Conservation (phyloP, 2,888 invertebrate species). For the Oligia fasciuncula region DNA sequence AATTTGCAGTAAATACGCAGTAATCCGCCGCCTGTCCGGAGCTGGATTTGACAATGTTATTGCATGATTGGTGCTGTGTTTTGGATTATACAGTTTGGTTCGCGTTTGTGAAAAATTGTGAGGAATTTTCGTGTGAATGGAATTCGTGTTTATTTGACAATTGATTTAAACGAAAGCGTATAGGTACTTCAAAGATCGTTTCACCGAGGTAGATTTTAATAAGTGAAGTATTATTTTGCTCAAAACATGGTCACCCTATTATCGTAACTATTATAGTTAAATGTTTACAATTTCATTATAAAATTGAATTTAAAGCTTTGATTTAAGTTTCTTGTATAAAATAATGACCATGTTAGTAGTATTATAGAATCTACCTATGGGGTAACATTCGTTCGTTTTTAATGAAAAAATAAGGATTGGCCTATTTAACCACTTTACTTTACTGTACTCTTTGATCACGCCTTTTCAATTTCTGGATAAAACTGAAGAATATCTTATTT, state of each 20-base stretch:
- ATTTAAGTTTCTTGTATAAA: background rate
- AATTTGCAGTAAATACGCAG: constrained; percentile 86
- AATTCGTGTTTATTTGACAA: background rate
- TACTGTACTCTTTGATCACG: background rate
- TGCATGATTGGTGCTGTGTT: constrained; percentile 61
- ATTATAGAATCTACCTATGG: too few species aligned
- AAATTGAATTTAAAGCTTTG: constrained; percentile 6
- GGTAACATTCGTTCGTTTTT: background rate
- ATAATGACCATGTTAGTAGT: background rate
- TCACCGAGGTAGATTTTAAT: background rate
- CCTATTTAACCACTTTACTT: background rate
- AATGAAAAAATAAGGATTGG: background rate
- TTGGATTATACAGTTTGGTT: constrained; percentile 30
- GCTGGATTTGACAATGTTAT: constrained; percentile 75
- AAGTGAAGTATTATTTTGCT: background rate
- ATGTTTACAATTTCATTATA: constrained; percentile 16
- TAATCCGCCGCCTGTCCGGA: constrained; percentile 77
- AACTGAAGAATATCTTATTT: too few species aligned
- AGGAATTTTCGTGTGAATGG: background rate
- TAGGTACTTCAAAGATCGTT: background rate
- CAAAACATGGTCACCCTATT: background rate
- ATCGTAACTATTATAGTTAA: background rate
- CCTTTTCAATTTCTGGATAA: background rate
- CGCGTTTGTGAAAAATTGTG: background rate
- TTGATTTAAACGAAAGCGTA: background rate